These are phyloP conservation scores for Tupaia tana DNA, from an alignment of 2,113 vertebrate genomes.

Conservation along the genomic window DNA sequence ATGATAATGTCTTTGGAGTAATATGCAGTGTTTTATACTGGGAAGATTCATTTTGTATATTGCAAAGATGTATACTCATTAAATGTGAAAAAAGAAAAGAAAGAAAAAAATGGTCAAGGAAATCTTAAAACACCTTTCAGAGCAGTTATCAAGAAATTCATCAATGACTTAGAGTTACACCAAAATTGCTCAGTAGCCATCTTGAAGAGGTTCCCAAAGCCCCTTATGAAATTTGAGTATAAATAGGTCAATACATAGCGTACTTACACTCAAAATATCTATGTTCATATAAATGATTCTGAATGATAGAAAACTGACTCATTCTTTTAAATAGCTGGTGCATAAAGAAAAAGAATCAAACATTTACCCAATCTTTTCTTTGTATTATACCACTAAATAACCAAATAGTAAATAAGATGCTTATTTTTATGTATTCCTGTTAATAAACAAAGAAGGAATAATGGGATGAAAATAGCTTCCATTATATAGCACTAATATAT, in stretches of 20 bases:
- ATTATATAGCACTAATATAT: neutral
- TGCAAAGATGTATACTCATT: too few species aligned
- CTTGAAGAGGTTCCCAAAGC: neutral
- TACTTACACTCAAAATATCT: neutral
- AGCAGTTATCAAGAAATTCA: constrained; percentile 1
- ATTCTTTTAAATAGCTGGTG: neutral
- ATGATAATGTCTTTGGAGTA: too few species aligned
- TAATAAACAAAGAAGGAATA: neutral
- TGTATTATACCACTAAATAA: neutral
- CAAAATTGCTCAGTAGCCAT: neutral
- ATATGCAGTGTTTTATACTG: too few species aligned
- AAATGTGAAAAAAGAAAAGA: too few species aligned
- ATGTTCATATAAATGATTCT: neutral
- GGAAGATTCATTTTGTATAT: too few species aligned
- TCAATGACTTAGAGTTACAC: neutral
- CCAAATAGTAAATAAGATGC: neutral
- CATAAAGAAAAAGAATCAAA: neutral
- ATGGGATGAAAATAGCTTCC: neutral
- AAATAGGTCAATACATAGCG: neutral
- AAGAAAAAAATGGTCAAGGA: neutral
- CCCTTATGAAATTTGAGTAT: neutral
- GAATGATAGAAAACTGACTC: neutral
- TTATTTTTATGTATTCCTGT: neutral
- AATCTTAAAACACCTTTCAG: neutral
- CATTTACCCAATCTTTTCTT: neutral